These are phyloP conservation scores for Mesitornis unicolor DNA, from an alignment of 2,113 vertebrate genomes.

Conservation along the genomic window DNA sequence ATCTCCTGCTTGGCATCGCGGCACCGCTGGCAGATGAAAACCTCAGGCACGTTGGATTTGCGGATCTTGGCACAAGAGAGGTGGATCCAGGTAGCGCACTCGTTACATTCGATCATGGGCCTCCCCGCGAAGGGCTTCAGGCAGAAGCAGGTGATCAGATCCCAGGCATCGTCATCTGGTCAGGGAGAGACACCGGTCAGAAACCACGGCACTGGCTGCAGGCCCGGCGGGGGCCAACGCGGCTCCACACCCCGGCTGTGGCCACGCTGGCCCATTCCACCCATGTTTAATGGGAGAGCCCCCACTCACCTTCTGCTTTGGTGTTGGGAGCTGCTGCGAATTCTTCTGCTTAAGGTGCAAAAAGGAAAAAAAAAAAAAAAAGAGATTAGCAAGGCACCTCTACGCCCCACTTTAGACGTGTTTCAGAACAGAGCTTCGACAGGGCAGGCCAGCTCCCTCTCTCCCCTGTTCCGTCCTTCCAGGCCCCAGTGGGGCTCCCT, in stretches of 20 bases:
- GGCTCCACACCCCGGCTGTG: too few relatives aligned
- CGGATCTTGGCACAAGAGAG: slow-evolving; percentile 98
- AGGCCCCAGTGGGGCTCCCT: not conserved
- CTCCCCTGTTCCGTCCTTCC: not conserved
- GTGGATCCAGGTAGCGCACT: slow-evolving; percentile 96
- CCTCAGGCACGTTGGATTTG: slow-evolving; percentile 97
- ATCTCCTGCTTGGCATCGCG: slow-evolving; percentile 88
- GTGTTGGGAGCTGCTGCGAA: slow-evolving; percentile 5
- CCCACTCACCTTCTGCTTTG: slow-evolving; percentile 66
- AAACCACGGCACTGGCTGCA: not conserved
- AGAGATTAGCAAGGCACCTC: not conserved
- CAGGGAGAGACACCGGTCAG: not conserved
- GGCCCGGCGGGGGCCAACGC: not conserved
- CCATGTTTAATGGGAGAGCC: not conserved
- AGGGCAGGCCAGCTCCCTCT: not conserved
- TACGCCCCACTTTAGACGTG: not conserved
- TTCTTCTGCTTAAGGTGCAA: not conserved
- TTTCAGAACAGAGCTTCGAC: not conserved
- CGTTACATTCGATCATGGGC: slow-evolving; percentile 97
- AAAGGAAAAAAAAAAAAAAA: not conserved
- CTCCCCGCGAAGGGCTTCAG: slow-evolving; percentile 97
- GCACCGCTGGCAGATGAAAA: slow-evolving; percentile 95
- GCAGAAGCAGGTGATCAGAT: slow-evolving; percentile 98
- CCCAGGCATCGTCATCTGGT: slow-evolving; percentile 95
- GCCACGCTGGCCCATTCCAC: not conserved